These are phyloP conservation scores for Eurystomus gularis DNA, from an alignment of 2,113 vertebrate genomes.

Conservation along the genomic window DNA sequence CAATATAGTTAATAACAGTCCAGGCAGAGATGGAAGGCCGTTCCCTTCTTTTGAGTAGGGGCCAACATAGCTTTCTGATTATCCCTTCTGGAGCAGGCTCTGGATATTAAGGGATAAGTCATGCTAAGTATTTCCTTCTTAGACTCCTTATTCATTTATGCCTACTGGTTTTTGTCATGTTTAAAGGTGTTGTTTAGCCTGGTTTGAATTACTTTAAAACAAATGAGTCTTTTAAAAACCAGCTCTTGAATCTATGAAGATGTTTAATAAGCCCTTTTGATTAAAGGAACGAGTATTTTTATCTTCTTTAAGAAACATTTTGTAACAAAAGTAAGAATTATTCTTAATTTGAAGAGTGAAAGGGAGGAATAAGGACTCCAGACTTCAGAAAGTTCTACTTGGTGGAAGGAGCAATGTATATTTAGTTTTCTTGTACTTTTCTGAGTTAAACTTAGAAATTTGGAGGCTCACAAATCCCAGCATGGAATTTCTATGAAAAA, in stretches of 20 bases:
- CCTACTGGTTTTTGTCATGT: conserved; percentile 33
- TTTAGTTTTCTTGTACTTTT: neutral
- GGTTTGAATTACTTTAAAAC: conserved; percentile 44
- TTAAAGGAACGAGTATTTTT: neutral
- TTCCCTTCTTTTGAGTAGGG: conserved; percentile 28
- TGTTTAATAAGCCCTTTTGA: conserved; percentile 29
- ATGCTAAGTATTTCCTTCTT: conserved; percentile 50
- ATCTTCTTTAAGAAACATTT: neutral
- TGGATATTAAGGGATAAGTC: conserved; percentile 45
- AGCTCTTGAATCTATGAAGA: neutral
- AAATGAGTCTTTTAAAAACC: neutral
- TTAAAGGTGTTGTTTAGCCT: conserved; percentile 60
- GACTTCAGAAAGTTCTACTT: neutral
- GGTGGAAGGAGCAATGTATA: rapidly evolving
- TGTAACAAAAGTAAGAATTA: conserved; percentile 18
- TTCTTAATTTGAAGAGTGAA: neutral
- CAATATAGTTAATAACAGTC: conserved; percentile 32
- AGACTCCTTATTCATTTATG: conserved; percentile 18
- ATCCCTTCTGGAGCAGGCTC: conserved; percentile 27
- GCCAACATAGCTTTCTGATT: conserved; percentile 58
- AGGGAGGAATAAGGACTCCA: neutral
- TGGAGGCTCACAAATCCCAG: neutral
- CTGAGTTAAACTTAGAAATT: neutral
- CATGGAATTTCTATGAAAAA: neutral
- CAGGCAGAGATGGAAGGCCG: neutral